Percentiles rank a stretch among this genome's conserved stretches.
Conservation (phyloP, 2,888 invertebrate genomes). For the Microplitis deprimator region DNA sequence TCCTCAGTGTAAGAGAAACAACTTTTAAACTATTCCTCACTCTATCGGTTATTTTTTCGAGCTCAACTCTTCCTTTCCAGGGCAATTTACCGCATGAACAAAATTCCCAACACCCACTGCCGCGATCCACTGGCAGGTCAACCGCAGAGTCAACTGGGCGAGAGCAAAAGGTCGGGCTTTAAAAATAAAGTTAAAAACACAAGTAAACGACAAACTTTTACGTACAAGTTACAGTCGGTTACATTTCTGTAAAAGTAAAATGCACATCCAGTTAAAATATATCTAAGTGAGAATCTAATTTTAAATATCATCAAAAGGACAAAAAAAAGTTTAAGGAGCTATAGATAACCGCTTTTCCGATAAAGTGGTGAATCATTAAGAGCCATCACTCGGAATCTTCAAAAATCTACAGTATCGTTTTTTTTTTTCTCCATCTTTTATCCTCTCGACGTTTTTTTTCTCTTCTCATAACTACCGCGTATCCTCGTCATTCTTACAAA, state of each 20-base stretch:
- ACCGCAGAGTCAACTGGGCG: slow-evolving; percentile 16
- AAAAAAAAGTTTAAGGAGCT: neutral
- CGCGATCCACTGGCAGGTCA: slow-evolving; percentile 17
- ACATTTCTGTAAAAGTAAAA: neutral
- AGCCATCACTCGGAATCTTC: neutral
- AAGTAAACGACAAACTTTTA: slow-evolving; percentile 5
- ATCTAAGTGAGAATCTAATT: neutral
- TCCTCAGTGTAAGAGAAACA: slow-evolving; percentile 8
- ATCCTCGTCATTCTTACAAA: slow-evolving; percentile 39
- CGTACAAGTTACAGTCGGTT: slow-evolving; percentile 3
- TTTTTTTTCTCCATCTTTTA: slow-evolving; percentile 6
- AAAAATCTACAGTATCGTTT: too few species aligned
- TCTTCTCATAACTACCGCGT: slow-evolving; percentile 29
- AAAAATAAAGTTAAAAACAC: neutral
- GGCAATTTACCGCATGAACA: slow-evolving; percentile 21
- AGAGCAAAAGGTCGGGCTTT: slow-evolving; percentile 13
- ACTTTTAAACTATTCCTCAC: slow-evolving; percentile 17
- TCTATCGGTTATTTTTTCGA: slow-evolving; percentile 12
- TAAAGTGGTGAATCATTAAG: neutral
- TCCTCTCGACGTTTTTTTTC: slow-evolving; percentile 13
- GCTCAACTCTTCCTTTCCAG: neutral
- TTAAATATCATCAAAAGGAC: neutral
- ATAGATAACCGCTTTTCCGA: neutral
- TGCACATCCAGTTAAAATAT: neutral
- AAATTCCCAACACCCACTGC: slow-evolving; percentile 15